Base-by-base conservation (phyloP, 2,888 invertebrate genomes). In the Leptopilina drosophilae region DNA sequence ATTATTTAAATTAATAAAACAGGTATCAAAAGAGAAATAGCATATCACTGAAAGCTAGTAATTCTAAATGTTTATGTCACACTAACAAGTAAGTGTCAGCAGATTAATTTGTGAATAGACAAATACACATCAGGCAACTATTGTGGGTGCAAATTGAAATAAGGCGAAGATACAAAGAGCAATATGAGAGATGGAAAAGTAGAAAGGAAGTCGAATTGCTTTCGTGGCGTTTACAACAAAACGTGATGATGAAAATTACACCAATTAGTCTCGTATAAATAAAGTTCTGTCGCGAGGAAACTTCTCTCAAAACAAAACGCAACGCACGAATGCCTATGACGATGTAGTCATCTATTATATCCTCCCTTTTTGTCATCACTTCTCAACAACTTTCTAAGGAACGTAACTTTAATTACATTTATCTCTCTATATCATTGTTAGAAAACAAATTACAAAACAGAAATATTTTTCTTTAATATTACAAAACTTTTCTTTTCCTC, bases 191-290 rank as follows among this genome's bases (percentile, higher is more conserved):
- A 80, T 75, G 77, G 49, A 49, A 62, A 80, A 77, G 77, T 65
- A 73, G 33, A 73, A 66, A 67, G 79, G 75, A 77, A 76, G 76
- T 78, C 81, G 81, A 79, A 83, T 81, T 81, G 81, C 79, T 80
- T 73, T 42, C 42, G 42, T 42, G 79, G 85, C 89, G 87, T 89
- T 89, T 89, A 89, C 90, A 88, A 87, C 85, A 85, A 86, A 86
- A 85, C 85, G 80, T 11, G 49, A 49, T 49, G 82, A 84, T 84
- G 85, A 73, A 89, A 90, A 90, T 90, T 90, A 88, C 86, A 84
- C 87, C 88, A 90, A 90, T 90, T 89, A 89, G 87, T 85, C 84
- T 81, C 76, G 79, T 56, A 42, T 42, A 73, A 73, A 40, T 33
- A 33, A 33, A 33, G 33, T 26, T 73, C 56, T 56, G 56, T 73